Conservation (phyloP, 2,888 invertebrate species). For the Pinctada fucata region DNA sequence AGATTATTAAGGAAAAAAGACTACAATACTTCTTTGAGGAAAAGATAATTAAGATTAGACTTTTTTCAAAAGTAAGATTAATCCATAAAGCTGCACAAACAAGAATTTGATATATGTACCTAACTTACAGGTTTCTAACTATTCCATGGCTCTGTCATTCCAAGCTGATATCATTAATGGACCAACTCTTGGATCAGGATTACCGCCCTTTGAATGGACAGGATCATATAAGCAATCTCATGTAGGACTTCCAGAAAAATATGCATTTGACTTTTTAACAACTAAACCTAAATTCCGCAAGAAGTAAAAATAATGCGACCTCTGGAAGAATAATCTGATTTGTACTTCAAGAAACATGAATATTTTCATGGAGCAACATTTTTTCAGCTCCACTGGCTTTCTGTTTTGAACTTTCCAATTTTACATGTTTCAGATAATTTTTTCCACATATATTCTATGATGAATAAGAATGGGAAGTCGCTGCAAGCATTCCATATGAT, state of each 20-base stretch:
- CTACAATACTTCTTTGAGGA: too few relatives aligned
- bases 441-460: too few relatives aligned
- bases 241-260: slow-evolving; percentile 66
- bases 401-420: too few relatives aligned
- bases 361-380: too few relatives aligned
- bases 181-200: slow-evolving; percentile 66
- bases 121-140: slow-evolving; percentile 65
- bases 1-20: too few relatives aligned
- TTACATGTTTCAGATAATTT: too few relatives aligned
- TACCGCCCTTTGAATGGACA: slow-evolving; percentile 69
- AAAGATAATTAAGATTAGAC: too few relatives aligned
- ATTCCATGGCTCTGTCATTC: slow-evolving; percentile 62
- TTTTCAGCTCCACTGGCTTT: too few relatives aligned
- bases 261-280: slow-evolving; percentile 67
- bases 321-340: background rate
- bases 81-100: too few relatives aligned
- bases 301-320: background rate
- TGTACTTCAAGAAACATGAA: background rate
- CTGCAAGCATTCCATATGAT: too few relatives aligned
- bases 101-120: background rate
- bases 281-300: slow-evolving; percentile 43
- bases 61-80: too few relatives aligned
- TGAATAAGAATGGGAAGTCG: too few relatives aligned
- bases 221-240: slow-evolving; percentile 63
- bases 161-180: slow-evolving; percentile 70